Percentiles rank a stretch among this genome's conserved stretches.
phyloP scores from a whole-genome alignment of 2,888 invertebrate species.

The Aleiodes leptofemur region DNA sequence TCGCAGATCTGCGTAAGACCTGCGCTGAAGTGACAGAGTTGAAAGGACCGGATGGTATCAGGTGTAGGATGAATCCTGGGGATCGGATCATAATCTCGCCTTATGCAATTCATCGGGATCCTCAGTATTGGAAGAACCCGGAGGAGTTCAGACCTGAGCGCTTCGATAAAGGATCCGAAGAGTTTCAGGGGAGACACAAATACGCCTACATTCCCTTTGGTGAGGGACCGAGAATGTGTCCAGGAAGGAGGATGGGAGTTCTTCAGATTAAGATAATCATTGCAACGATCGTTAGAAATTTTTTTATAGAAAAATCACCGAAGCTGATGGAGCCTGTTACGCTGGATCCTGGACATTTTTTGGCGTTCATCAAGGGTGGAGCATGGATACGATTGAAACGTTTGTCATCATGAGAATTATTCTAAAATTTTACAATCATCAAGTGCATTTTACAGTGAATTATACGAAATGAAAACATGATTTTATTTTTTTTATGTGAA shows the following conservation, averaged over 20 bases:
- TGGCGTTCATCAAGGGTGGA: conserved; percentile 7
- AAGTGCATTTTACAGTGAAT: no score
- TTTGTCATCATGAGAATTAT: background rate
- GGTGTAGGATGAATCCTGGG: conserved; percentile 54
- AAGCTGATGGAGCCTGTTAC: background rate
- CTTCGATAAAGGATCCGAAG: conserved; percentile 47
- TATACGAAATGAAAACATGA: no score
- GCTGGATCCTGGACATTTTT: background rate
- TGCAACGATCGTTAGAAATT: background rate
- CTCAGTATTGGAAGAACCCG: conserved; percentile 51
- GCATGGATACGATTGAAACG: conserved; percentile 17
- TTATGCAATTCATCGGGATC: conserved; percentile 52
- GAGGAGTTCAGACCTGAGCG: conserved; percentile 52
- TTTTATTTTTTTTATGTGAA: no score
- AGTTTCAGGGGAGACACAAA: conserved; percentile 32
- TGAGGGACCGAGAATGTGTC: conserved; percentile 37
- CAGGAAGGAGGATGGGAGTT: conserved; percentile 37
- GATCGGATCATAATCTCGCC: conserved; percentile 54
- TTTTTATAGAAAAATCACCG: conserved; percentile 17
- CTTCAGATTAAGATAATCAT: background rate
- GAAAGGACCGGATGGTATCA: conserved; percentile 58
- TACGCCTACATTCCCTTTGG: conserved; percentile 40
- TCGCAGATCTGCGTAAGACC: conserved; percentile 45
- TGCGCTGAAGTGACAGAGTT: conserved; percentile 55
- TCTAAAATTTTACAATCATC: no score